Percentiles rank a stretch among this genome's conserved stretches.
Evolutionary conservation across 2,888 invertebrate genomes (phyloP).

Genomic region (Cremastobaeus sp.): DNA sequence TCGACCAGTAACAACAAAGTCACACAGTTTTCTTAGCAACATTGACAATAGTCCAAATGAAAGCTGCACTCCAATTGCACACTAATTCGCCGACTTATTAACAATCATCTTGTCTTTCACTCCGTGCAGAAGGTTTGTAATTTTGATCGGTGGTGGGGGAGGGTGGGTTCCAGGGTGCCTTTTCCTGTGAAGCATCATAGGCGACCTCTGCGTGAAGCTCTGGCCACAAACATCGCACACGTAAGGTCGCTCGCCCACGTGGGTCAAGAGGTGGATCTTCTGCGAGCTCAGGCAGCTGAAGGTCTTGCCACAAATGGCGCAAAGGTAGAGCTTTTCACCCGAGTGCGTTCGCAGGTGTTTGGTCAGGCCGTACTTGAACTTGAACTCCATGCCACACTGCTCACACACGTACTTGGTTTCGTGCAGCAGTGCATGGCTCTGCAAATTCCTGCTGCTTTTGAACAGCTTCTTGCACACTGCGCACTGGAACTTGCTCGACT

Average conservation of each 20-base stretch:
- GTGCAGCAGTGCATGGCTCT: conserved; percentile 70
- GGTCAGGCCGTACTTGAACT: conserved; percentile 70
- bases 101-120: not conserved
- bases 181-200: conserved; percentile 64
- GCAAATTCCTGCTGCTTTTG: conserved; percentile 72
- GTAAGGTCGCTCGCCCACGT: conserved; percentile 67
- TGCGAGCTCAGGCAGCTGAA: conserved; percentile 72
- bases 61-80: too few relatives aligned
- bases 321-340: conserved; percentile 72
- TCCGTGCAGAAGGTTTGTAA: conserved; percentile 31
- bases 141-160: conserved; percentile 63
- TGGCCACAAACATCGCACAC: conserved; percentile 84
- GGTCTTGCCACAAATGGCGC: conserved; percentile 73
- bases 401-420: conserved; percentile 74
- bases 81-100: too few relatives aligned
- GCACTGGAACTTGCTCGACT: conserved; percentile 71
- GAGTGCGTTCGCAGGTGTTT: conserved; percentile 73
- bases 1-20: too few relatives aligned
- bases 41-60: too few relatives aligned
- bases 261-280: too few relatives aligned
- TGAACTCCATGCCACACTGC: conserved; percentile 75
- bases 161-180: conserved; percentile 61
- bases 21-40: too few relatives aligned
- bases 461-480: conserved; percentile 70
- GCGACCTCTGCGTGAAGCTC: conserved; percentile 82